These are phyloP conservation scores for Ochropleura leucogaster DNA, from an alignment of 2,888 invertebrate genomes.

Conservation along the genomic window DNA sequence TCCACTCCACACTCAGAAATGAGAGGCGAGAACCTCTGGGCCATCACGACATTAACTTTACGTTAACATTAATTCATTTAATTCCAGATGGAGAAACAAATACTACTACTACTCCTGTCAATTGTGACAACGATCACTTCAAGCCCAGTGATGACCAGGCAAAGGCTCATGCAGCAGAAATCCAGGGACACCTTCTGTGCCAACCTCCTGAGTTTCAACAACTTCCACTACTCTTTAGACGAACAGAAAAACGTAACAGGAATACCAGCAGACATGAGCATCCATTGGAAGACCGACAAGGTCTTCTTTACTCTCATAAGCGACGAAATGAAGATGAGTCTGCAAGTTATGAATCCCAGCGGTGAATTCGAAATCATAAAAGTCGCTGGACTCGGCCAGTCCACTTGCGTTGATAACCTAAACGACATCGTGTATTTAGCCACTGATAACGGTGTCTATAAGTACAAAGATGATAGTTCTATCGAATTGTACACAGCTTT, in stretches of 20 bases:
- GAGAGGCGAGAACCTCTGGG: too few species aligned
- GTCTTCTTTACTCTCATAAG: conserved; percentile 84
- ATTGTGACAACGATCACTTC: conserved; percentile 65
- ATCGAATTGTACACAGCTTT: conserved; percentile 80
- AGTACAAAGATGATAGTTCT: conserved; percentile 82
- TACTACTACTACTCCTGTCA: conserved; percentile 69
- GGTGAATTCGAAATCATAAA: conserved; percentile 81
- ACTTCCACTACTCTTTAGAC: conserved; percentile 78
- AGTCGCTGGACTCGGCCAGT: conserved; percentile 85
- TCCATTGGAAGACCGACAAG: conserved; percentile 85
- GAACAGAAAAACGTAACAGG: conserved; percentile 77
- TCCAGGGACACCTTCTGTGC: conserved; percentile 74
- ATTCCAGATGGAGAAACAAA: conserved; percentile 79
- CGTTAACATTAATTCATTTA: neutral
- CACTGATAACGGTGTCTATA: conserved; percentile 87
- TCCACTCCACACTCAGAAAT: too few species aligned
- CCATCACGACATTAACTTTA: too few species aligned
- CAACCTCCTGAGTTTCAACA: conserved; percentile 78
- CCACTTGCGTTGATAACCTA: conserved; percentile 86
- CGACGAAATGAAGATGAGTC: conserved; percentile 85
- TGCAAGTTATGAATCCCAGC: conserved; percentile 79
- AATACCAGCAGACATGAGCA: conserved; percentile 84
- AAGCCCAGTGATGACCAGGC: conserved; percentile 78
- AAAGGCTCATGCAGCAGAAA: conserved; percentile 71
- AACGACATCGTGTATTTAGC: conserved; percentile 86